Conservation (phyloP, 2,888 invertebrate genomes). For the Hetaerina titia region DNA sequence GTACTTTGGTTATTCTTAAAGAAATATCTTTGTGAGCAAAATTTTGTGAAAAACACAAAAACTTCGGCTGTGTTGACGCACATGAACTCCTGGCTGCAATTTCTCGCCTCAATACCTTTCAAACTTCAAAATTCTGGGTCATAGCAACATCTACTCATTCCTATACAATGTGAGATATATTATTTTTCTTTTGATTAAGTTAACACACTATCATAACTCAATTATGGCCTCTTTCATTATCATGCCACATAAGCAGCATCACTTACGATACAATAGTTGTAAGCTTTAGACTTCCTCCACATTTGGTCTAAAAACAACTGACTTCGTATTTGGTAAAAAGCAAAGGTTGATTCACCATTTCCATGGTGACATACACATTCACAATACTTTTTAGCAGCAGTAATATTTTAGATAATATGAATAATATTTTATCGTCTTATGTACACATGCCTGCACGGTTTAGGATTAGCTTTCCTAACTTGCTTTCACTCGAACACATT, state of each 20-base stretch:
- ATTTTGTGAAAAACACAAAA: constrained; percentile 60
- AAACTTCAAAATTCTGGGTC: neutral
- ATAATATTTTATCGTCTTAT: constrained; percentile 61
- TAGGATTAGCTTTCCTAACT: constrained; percentile 61
- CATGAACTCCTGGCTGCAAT: constrained; percentile 41
- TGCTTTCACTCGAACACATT: constrained; percentile 64
- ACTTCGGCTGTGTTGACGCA: constrained; percentile 41
- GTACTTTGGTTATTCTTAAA: constrained; percentile 57
- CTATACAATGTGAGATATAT: constrained; percentile 66
- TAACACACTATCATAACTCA: constrained; percentile 60
- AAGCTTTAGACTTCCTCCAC: constrained; percentile 32
- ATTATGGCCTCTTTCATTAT: constrained; percentile 57
- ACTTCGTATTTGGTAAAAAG: constrained; percentile 66
- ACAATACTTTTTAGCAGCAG: constrained; percentile 61
- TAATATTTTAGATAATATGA: constrained; percentile 43
- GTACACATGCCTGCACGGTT: constrained; percentile 59
- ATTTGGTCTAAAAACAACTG: constrained; percentile 42
- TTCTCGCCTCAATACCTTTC: neutral
- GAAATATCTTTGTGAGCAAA: constrained; percentile 58
- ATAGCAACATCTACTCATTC: constrained; percentile 56
- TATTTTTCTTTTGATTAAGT: constrained; percentile 63
- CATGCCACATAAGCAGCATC: constrained; percentile 60
- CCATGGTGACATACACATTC: constrained; percentile 59
- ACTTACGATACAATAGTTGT: constrained; percentile 54
- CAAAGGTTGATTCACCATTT: constrained; percentile 53